These are phyloP conservation scores for Gordius sp. DNA, from an alignment of 2,888 invertebrate genomes.

Conservation along the genomic window DNA sequence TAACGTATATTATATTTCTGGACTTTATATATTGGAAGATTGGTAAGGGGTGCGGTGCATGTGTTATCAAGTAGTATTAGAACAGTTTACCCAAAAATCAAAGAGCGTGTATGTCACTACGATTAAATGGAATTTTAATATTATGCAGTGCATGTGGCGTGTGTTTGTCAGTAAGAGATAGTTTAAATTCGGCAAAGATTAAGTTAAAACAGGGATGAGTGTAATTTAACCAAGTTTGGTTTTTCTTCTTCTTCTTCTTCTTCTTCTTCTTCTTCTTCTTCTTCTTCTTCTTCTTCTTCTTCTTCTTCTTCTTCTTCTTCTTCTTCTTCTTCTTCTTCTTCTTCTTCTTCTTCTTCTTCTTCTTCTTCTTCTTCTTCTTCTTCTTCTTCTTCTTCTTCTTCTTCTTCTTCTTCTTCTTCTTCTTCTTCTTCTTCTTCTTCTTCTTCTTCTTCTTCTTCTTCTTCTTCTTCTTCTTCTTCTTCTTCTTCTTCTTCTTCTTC, in stretches of 20 bases:
- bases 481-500: conserved; percentile 16
- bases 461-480: conserved; percentile 16
- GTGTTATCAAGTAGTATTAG: too few relatives aligned
- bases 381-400: conserved; percentile 16
- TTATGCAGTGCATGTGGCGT: too few relatives aligned
- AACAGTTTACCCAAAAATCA: too few relatives aligned
- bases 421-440: conserved; percentile 16
- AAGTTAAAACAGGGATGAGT: too few relatives aligned
- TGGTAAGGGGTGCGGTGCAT: too few relatives aligned
- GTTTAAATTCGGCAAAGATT: too few relatives aligned
- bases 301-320: conserved; percentile 16
- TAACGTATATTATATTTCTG: too few relatives aligned
- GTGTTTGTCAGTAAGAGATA: too few relatives aligned
- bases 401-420: conserved; percentile 16
- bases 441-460: conserved; percentile 16
- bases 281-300: conserved; percentile 16
- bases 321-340: conserved; percentile 16
- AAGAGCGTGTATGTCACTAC: too few relatives aligned
- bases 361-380: conserved; percentile 16
- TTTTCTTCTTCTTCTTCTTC: conserved; percentile 15
- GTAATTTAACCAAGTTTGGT: too few relatives aligned
- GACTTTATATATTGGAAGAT: too few relatives aligned
- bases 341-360: conserved; percentile 16
- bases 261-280: conserved; percentile 16
- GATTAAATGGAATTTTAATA: too few relatives aligned